Conservation (phyloP, 2,113 vertebrate species). For the Bos taurus region ARS-UCD2.0 NC_037342.1:4841501-4842000, state of each 20-base stretch:
- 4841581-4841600: neutral
- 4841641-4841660: neutral
- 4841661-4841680: neutral
- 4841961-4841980: neutral
- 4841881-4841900: neutral
- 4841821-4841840: neutral
- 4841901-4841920: neutral
- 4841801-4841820: neutral
- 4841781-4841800: neutral
- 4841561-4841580: neutral
- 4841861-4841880: neutral
- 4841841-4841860: neutral
- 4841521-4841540: neutral
- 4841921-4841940: neutral
- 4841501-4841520: neutral
- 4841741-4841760: neutral
- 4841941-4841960: neutral
- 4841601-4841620: neutral
- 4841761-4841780: neutral
- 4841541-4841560: neutral
- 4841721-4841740: neutral
- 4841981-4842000: neutral
- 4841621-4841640: neutral
- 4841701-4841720: neutral
- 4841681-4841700: neutral